Evolutionary conservation across 2,888 invertebrate species (phyloP), one percentile per base, ranked within the genome.

Genomic region (Morpho achilles): DNA sequence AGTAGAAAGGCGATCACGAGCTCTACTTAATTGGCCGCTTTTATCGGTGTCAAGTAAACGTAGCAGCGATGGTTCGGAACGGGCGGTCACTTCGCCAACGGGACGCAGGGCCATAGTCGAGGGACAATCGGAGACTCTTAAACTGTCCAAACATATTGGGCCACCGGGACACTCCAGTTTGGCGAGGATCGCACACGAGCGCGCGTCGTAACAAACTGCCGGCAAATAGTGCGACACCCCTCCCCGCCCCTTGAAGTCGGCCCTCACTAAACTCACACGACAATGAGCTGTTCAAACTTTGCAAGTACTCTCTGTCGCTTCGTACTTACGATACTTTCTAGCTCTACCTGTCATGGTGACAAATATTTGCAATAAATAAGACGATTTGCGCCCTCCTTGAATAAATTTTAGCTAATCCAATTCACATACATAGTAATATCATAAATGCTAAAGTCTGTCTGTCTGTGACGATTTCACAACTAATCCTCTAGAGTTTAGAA

Each of bases 111-210:
- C 79, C 74, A 76, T 73, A 68, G 80, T 71, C 65, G 76, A 65
- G 60, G 78, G 73, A 60, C 82, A 81, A 60, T 84, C 87, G 79
- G 88, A 80, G 69, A 82, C 85, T 73, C 82, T 84, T 74, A 89
- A 80, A 75, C 81, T 89, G 81, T 90, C 91, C 86, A 91, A 80
- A 75, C 91, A 89, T 87, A 86, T 79, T 79, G 89, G 88, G 76
- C 82, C 88, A 75, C 80, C 80, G 80, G 90, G 85, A 73, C 81
- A 83, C 83, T 89, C 90, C 90, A 89, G 90, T 71, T 87, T 89
- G 81, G 70, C 67, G 80, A 77, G 83, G 74, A 82, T 79, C 83
- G 85, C 84, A 76, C 88, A 80, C 87, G 83, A 79, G 79, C 86
- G 85, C 88, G 89, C 77, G 69, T 76, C 76, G 79, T 77, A 67